A percentile compares a stretch with the other conserved stretches of the same genome.
phyloP scores from a whole-genome alignment of 2,113 vertebrate genomes.

The Tenrec ecaudatus region DNA sequence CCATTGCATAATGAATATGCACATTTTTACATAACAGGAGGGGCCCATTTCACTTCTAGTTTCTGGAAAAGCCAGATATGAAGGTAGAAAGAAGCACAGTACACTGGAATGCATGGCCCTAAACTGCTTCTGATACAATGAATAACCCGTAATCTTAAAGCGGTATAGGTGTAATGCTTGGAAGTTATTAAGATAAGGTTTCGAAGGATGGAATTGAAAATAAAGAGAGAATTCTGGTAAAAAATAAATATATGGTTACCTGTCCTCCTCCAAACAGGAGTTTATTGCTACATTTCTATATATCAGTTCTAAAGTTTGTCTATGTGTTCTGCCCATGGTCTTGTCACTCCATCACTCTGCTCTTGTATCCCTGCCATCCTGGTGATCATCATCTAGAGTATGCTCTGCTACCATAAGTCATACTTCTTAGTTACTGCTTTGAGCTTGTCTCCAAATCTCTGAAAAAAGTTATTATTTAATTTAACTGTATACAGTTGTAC shows the following conservation, averaged over 20 bases:
- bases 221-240: neutral
- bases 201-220: no score
- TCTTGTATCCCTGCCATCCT: neutral
- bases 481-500: neutral
- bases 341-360: neutral
- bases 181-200: neutral
- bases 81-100: neutral
- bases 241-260: neutral
- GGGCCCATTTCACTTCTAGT: neutral
- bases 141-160: neutral
- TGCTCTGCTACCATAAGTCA: neutral
- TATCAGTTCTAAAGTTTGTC: neutral
- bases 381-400: neutral
- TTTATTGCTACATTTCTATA: neutral
- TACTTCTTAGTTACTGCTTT: neutral
- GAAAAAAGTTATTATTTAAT: neutral
- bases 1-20: neutral
- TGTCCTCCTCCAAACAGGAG: neutral
- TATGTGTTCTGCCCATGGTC: neutral
- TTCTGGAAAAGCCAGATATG: slow-evolving; percentile 51
- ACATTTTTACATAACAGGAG: neutral
- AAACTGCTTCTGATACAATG: neutral
- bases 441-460: neutral
- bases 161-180: neutral
- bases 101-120: neutral